Evolutionary conservation across 1,140 invertebrate species (phyloP).

Genomic region (Bacillus rossius): DNA sequence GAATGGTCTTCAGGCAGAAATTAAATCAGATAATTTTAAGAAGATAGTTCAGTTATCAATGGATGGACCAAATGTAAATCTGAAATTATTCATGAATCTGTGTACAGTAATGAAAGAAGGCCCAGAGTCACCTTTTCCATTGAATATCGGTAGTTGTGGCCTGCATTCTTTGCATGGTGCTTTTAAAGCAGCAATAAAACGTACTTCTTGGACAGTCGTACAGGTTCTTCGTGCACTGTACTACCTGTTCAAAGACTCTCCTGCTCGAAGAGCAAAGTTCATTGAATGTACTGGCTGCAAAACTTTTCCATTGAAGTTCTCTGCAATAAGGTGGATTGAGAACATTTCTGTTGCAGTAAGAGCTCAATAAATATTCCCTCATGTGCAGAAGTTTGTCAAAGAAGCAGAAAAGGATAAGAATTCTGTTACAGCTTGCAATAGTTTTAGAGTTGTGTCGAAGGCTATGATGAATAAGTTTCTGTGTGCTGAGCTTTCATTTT

Average conservation of each 20-base stretch:
- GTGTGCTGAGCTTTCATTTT: too few relatives aligned
- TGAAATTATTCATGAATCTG: background rate
- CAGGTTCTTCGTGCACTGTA: conserved; percentile 11
- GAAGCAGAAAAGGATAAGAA: conserved; percentile 2
- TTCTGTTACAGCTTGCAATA: too few relatives aligned
- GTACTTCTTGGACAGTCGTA: conserved; percentile 9
- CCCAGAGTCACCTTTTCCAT: conserved; percentile 6
- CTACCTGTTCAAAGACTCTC: conserved; percentile 18
- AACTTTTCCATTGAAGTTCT: conserved; percentile 20
- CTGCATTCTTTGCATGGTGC: conserved; percentile 20
- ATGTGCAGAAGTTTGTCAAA: conserved; percentile 8
- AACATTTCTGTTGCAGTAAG: conserved; percentile 11
- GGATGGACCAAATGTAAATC: conserved; percentile 23
- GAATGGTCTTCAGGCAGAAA: conserved; percentile 1
- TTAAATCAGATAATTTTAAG: conserved; percentile 3
- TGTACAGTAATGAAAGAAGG: too few relatives aligned
- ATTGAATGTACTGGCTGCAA: conserved; percentile 4
- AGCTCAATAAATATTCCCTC: background rate
- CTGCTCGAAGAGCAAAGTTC: conserved; percentile 15
- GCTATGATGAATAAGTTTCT: too few relatives aligned
- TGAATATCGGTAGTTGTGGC: conserved; percentile 22
- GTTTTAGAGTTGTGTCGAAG: too few relatives aligned
- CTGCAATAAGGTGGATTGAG: conserved; percentile 17
- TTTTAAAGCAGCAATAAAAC: conserved; percentile 20
- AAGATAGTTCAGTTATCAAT: conserved; percentile 11